These are phyloP conservation scores for Atherinosoma microstoma DNA, from an alignment of 2,797 vertebrate species.

Conservation along the genomic window DNA sequence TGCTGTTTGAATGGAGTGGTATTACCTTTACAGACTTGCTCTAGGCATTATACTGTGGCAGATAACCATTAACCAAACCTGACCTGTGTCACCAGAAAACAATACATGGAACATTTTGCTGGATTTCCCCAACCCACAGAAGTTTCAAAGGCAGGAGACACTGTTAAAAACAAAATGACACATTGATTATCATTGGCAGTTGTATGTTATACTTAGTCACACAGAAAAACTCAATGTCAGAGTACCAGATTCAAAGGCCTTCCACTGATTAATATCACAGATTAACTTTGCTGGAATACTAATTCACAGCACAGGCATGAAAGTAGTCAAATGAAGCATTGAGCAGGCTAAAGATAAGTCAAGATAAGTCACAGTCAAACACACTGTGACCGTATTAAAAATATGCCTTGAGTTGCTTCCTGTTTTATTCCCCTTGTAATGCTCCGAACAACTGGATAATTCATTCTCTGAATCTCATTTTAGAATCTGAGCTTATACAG, in stretches of 20 bases:
- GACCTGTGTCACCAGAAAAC: conserved; percentile 55
- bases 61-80: conserved; percentile 74
- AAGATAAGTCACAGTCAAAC: conserved; percentile 23
- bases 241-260: conserved; percentile 61
- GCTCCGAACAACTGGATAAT: conserved; percentile 52
- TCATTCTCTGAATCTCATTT: conserved; percentile 64
- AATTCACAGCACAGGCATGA: conserved; percentile 46
- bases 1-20: conserved; percentile 50
- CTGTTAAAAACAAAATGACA: conserved; percentile 21
- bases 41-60: conserved; percentile 31
- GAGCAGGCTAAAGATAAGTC: conserved; percentile 6
- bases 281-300: conserved; percentile 31
- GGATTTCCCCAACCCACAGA: conserved; percentile 52
- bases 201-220: conserved; percentile 47
- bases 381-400: conserved; percentile 59
- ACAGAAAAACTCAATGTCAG: conserved; percentile 48
- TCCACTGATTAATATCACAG: conserved; percentile 59
- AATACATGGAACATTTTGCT: conserved; percentile 67
- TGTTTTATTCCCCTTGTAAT: conserved; percentile 41
- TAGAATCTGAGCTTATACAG: conserved; percentile 55
- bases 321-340: conserved; percentile 26
- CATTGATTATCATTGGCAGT: conserved; percentile 65
- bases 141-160: conserved; percentile 51
- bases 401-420: background rate
- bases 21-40: conserved; percentile 35